Conservation (phyloP, 2,888 invertebrate genomes). For the Cataglyphis altisquamis region DNA sequence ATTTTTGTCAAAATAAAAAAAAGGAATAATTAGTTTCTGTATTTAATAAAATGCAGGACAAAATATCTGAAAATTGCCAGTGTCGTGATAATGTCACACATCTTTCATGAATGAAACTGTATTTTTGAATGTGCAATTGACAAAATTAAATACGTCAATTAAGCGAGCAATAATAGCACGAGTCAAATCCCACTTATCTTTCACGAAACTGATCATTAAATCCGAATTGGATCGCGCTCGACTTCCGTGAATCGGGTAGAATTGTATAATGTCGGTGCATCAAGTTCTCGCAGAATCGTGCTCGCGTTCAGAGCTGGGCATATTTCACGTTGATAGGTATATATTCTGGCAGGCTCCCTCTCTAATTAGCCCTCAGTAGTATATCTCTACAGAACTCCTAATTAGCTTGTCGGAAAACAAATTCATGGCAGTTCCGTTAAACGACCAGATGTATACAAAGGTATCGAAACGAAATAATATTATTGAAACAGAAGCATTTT, state of each 20-base stretch:
- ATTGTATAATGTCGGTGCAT: slow-evolving; percentile 27
- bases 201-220: slow-evolving; percentile 71
- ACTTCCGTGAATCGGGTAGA: slow-evolving; percentile 50
- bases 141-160: slow-evolving; percentile 68
- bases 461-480: slow-evolving; percentile 7
- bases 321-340: slow-evolving; percentile 43
- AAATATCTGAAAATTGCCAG: background rate
- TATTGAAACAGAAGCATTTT: slow-evolving; percentile 23
- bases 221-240: slow-evolving; percentile 71
- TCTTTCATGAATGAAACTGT: background rate
- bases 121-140: background rate
- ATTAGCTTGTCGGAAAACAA: slow-evolving; percentile 38
- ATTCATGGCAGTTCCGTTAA: slow-evolving; percentile 32
- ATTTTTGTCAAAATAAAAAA: background rate
- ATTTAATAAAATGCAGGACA: background rate
- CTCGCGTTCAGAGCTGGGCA: slow-evolving; percentile 3
- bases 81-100: background rate
- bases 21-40: background rate
- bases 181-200: slow-evolving; percentile 66
- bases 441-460: slow-evolving; percentile 22
- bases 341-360: slow-evolving; percentile 24
- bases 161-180: slow-evolving; percentile 67
- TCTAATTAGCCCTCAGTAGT: slow-evolving; percentile 37
- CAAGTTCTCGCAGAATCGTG: slow-evolving; percentile 23
- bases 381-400: slow-evolving; percentile 41